Evolutionary conservation across 1,140 invertebrate genomes (phyloP).

Genomic region (Lasaia peninsularis): DNA sequence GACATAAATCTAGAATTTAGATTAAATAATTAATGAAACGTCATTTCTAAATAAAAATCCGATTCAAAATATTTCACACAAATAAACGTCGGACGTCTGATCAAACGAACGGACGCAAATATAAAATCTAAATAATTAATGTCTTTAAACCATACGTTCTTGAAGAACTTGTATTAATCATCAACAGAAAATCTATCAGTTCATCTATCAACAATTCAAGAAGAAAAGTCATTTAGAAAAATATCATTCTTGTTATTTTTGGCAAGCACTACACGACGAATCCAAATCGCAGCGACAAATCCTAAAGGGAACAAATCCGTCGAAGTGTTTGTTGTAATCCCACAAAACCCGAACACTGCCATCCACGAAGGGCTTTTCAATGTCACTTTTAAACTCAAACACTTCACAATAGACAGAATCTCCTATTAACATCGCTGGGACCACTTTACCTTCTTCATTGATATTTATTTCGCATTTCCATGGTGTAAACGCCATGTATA

Average conservation of each 20-base stretch:
- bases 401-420: conserved; percentile 51
- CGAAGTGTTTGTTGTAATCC: conserved; percentile 55
- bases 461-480: conserved; percentile 56
- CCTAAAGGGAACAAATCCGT: conserved; percentile 44
- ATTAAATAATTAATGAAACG: too few relatives aligned
- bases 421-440: conserved; percentile 39
- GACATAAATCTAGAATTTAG: too few relatives aligned
- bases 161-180: too few relatives aligned
- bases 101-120: too few relatives aligned
- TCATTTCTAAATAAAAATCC: too few relatives aligned
- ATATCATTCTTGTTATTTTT: not conserved
- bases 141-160: too few relatives aligned
- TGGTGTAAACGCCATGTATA: conserved; percentile 59
- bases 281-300: conserved; percentile 54
- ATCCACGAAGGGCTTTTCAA: conserved; percentile 31
- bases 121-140: too few relatives aligned
- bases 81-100: too few relatives aligned
- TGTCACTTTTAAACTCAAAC: conserved; percentile 43
- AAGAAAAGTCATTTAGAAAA: too few relatives aligned
- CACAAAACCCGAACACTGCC: conserved; percentile 50
- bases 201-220: too few relatives aligned
- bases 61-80: too few relatives aligned
- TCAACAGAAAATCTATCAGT: too few relatives aligned
- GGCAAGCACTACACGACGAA: conserved; percentile 39
- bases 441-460: conserved; percentile 32